Percentiles rank a stretch among this genome's conserved stretches.
Evolutionary conservation across 1,140 invertebrate genomes (phyloP).

Genomic region (Aphelenchoides besseyi): DNA sequence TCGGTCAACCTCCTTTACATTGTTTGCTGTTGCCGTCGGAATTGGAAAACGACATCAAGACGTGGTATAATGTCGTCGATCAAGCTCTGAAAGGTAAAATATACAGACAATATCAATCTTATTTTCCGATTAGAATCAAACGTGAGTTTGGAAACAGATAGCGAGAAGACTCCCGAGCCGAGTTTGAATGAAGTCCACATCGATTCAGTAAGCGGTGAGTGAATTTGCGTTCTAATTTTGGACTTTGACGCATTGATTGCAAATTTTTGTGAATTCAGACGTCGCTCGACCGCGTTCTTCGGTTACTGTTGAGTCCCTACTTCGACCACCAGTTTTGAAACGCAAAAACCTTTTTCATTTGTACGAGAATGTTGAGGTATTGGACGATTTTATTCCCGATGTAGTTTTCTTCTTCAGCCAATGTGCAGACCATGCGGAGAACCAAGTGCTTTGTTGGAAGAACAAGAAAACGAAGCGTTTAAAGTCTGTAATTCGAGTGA

Average conservation of each 20-base stretch:
- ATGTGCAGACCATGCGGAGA: conserved; percentile 6
- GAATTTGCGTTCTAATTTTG: too few relatives aligned
- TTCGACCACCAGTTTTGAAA: conserved; percentile 46
- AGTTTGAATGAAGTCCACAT: conserved; percentile 8
- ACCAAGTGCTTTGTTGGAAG: conserved; percentile 4
- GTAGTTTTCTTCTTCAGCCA: neutral
- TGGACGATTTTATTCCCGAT: neutral
- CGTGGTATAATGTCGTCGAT: conserved; percentile 40
- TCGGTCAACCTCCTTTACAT: neutral
- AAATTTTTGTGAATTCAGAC: too few relatives aligned
- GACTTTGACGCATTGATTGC: too few relatives aligned
- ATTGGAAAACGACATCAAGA: conserved; percentile 30
- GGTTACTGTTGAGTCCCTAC: conserved; percentile 36
- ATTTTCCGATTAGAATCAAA: neutral
- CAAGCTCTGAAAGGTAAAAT: conserved; percentile 42
- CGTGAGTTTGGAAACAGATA: neutral
- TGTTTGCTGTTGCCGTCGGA: conserved; percentile 34
- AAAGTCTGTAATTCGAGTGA: neutral
- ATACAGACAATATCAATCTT: neutral
- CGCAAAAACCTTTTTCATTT: conserved; percentile 42
- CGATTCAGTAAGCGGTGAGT: conserved; percentile 21
- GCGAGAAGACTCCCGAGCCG: conserved; percentile 9
- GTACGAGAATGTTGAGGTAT: conserved; percentile 43
- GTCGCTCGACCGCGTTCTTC: conserved; percentile 21
- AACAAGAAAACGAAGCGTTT: conserved; percentile 8